A percentile compares a stretch with the other conserved stretches of the same genome.
These are phyloP conservation scores for Gracilinanus agilis DNA, from an alignment of 2,113 vertebrate species.

Conservation along the genomic window DNA sequence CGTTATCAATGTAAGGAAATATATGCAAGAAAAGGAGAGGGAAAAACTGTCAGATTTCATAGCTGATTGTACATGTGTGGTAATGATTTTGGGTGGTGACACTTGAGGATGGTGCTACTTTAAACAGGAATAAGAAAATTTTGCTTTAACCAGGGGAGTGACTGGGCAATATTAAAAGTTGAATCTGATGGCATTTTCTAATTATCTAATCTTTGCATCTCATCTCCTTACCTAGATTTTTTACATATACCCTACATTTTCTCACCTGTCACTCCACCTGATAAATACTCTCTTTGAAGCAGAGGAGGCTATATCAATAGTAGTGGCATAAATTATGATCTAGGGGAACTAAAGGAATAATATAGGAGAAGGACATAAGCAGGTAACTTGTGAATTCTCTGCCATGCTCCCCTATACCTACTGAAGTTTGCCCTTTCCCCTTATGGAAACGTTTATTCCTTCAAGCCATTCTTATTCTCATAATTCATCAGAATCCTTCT, in stretches of 20 bases:
- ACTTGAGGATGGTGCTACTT: no score
- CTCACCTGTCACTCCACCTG: not conserved
- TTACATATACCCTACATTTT: not conserved
- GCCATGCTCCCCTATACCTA: not conserved
- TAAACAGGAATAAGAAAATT: not conserved
- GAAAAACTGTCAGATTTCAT: no score
- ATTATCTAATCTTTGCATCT: not conserved
- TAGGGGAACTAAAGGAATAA: not conserved
- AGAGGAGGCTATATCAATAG: not conserved
- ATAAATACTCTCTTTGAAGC: not conserved
- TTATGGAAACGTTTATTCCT: not conserved
- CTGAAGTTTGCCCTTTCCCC: not conserved
- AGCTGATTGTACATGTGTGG: no score
- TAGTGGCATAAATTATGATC: not conserved
- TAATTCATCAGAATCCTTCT: not conserved
- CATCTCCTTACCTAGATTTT: not conserved
- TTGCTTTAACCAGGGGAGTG: not conserved
- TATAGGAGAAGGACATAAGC: not conserved
- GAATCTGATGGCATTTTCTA: not conserved
- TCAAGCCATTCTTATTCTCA: not conserved
- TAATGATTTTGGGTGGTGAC: no score
- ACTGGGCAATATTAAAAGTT: not conserved
- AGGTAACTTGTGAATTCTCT: not conserved
- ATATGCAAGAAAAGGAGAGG: no score
- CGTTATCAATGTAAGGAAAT: no score